Conservation (phyloP, 2,797 vertebrate genomes). For the Decapterus maruadsi region DNA sequence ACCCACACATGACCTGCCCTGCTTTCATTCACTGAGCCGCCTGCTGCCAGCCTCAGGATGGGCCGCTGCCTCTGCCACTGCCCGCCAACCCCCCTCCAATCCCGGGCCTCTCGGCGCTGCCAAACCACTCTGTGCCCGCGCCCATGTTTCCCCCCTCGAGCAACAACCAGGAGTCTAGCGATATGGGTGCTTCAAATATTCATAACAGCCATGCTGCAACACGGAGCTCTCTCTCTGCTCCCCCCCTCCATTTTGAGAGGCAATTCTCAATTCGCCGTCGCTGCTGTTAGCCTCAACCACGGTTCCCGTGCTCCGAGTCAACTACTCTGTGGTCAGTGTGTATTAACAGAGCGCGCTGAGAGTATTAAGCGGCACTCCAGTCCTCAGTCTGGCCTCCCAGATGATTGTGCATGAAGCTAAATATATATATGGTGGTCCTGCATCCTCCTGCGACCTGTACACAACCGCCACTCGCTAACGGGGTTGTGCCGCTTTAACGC, state of each 20-base stretch:
- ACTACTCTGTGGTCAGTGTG: conserved; percentile 49
- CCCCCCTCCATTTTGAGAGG: conserved; percentile 78
- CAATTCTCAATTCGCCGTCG: conserved; percentile 56
- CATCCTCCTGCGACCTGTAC: conserved; percentile 42
- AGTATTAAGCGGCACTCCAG: conserved; percentile 55
- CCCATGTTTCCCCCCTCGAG: conserved; percentile 71
- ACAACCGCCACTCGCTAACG: conserved; percentile 52
- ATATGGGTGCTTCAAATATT: conserved; percentile 83
- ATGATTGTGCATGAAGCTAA: conserved; percentile 63
- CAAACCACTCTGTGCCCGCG: conserved; percentile 67
- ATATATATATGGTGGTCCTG: conserved; percentile 72
- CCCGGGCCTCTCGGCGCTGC: conserved; percentile 63
- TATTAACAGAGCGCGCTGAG: conserved; percentile 44
- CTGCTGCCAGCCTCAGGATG: conserved; percentile 81
- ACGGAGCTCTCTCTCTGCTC: conserved; percentile 51
- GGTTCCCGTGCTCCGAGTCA: conserved; percentile 53
- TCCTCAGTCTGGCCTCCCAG: conserved; percentile 46
- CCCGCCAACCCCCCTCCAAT: conserved; percentile 56
- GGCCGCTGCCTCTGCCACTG: conserved; percentile 72
- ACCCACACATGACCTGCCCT: conserved; percentile 84
- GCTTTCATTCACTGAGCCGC: conserved; percentile 80
- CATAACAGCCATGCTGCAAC: conserved; percentile 73
- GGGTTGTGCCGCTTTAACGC: conserved; percentile 49
- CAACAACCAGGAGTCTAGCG: conserved; percentile 74
- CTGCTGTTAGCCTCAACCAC: conserved; percentile 50